These are phyloP conservation scores for Epinotia bilunana DNA, from an alignment of 2,888 invertebrate genomes.

Conservation along the genomic window DNA sequence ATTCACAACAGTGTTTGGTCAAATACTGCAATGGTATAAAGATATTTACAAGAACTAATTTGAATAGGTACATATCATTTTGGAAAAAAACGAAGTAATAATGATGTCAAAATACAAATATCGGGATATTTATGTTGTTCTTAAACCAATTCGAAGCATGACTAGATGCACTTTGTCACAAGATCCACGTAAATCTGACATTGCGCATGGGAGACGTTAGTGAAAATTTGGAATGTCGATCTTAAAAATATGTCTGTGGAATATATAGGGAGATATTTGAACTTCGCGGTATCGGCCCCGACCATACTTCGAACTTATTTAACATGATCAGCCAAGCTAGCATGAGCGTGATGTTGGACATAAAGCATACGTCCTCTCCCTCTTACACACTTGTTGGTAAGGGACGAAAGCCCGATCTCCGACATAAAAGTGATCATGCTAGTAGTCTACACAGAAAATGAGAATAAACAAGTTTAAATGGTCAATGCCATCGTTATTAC, in stretches of 20 bases:
- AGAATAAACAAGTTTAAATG: too few relatives aligned
- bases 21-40: conserved; percentile 70
- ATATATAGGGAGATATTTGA: background rate
- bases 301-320: background rate
- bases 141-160: too few relatives aligned
- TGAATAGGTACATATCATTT: background rate
- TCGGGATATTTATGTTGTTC: too few relatives aligned
- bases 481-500: too few relatives aligned
- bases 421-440: too few relatives aligned
- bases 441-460: too few relatives aligned
- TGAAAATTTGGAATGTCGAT: background rate
- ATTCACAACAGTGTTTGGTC: conserved; percentile 73
- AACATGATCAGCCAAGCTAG: background rate
- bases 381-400: too few relatives aligned
- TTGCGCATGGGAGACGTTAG: background rate
- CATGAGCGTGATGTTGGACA: too few relatives aligned
- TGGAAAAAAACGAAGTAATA: background rate
- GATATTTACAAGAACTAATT: conserved; percentile 53
- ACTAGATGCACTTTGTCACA: background rate
- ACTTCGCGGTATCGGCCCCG: background rate
- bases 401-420: too few relatives aligned
- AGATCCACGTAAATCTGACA: background rate
- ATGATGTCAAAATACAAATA: background rate
- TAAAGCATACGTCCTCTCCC: too few relatives aligned
- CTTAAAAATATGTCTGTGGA: background rate